Percentiles rank a stretch among this genome's conserved stretches.
phyloP scores from a whole-genome alignment of 2,113 vertebrate genomes.

The Osmerus eperlanus region DNA sequence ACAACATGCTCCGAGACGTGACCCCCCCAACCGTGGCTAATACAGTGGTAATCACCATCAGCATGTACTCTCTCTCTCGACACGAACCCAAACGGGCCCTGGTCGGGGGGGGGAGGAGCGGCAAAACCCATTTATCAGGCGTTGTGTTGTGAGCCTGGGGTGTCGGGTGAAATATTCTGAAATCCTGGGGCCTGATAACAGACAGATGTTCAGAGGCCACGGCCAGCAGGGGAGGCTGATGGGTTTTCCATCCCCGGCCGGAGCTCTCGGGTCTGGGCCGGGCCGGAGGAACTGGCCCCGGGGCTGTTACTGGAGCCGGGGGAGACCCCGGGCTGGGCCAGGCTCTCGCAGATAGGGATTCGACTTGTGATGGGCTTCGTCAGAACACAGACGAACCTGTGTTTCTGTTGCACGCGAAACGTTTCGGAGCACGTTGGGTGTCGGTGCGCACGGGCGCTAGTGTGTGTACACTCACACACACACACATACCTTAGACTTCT shows the following conservation, averaged over 20 bases:
- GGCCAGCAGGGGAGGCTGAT: constrained; percentile 21
- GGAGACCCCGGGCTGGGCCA: not conserved
- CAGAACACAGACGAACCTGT: too few relatives aligned
- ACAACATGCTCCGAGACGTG: constrained; percentile 4
- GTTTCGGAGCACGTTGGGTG: not conserved
- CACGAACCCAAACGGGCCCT: too few relatives aligned
- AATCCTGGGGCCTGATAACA: constrained; percentile 63
- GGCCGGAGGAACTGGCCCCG: not conserved
- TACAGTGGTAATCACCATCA: not conserved
- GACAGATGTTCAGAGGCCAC: constrained; percentile 58
- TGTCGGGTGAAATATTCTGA: constrained; percentile 57
- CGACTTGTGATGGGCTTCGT: not conserved
- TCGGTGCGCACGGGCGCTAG: too few relatives aligned
- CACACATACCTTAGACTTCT: too few relatives aligned
- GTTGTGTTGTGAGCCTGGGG: constrained; percentile 43
- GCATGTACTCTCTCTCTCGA: not conserved
- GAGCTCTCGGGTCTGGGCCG: constrained; percentile 1
- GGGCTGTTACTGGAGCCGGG: not conserved
- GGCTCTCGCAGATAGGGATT: too few relatives aligned
- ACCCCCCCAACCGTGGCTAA: not conserved
- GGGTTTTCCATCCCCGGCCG: constrained; percentile 38
- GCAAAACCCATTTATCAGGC: constrained; percentile 46
- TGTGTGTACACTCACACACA: not conserved
- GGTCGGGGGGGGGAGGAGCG: not conserved
- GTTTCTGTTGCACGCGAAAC: too few relatives aligned